Percentiles rank a stretch among this genome's conserved stretches.
Conservation (phyloP, 2,113 vertebrate species). For the Sardina pilchardus region DNA sequence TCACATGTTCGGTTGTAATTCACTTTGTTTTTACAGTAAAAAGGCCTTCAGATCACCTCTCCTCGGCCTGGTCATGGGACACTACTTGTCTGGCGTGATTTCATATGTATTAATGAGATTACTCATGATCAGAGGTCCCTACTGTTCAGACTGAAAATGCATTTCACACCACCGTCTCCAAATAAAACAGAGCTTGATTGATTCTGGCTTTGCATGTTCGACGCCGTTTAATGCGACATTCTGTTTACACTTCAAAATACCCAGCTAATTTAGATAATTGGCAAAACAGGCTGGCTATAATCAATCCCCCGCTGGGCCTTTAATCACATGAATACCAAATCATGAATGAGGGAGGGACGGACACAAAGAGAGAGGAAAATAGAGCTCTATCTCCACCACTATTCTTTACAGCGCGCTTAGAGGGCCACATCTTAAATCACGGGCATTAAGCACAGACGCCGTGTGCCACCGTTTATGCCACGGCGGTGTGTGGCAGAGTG, state of each 20-base stretch:
- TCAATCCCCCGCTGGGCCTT: neutral
- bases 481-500: neutral
- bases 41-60: neutral
- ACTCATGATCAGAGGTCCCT: neutral
- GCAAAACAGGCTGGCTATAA: constrained; percentile 13
- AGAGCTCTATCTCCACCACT: neutral
- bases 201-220: constrained; percentile 17
- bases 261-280: constrained; percentile 26
- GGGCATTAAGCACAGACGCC: neutral
- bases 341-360: neutral
- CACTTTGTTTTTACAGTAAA: neutral
- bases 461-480: neutral
- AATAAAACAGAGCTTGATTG: constrained; percentile 23
- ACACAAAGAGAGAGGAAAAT: neutral
- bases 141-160: constrained; percentile 18
- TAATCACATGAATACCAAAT: constrained; percentile 23
- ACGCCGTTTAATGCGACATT: constrained; percentile 19
- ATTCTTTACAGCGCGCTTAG: neutral
- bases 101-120: neutral
- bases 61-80: neutral
- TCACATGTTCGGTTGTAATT: neutral
- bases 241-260: constrained; percentile 25
- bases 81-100: neutral
- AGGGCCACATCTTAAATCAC: neutral
- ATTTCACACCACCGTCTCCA: constrained; percentile 10